Evolutionary conservation across 2,797 vertebrate species (phyloP), one percentile per base, ranked within the genome.

Genomic region (Pseudomugil gertrudae): DNA sequence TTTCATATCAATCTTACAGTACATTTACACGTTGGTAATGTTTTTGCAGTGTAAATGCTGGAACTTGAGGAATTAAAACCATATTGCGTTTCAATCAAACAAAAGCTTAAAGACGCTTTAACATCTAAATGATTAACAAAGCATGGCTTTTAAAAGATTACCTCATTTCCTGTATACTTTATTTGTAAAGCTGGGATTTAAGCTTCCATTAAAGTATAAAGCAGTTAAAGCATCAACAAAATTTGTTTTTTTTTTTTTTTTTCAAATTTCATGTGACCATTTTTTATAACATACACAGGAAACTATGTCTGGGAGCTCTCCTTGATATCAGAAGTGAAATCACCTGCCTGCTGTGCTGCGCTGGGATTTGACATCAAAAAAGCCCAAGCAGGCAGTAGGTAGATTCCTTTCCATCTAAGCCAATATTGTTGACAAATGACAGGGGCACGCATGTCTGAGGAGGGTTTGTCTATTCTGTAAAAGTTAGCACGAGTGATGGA

Each of bases 391-490:
- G 74, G 79, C 2, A 59, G 58, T 1, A 27, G 62, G 66, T 3
- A 64, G 69, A 69, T 74, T 67, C 69, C 68, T 67, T 77, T 77
- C 84, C 66, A 90, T 83, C 76, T 23, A 11, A 77, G 65, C 74
- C 80, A 81, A 89, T 84, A 85, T 66, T 74, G 74, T 78, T 89
- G 86, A 89, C 83, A 87, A 86, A 85, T 83, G 86, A 86, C 80
- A 74, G 36, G 74, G 62, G 76, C 76, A 74, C 36, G 74, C 57
- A 74, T 43, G 66, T 78, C 74, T 81, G 61, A 30, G 62, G 58
- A 27, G 29, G 59, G 74, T 70, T 76, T 76, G 74, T 74, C 72
- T 81, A 69, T 68, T 78, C 56, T 76, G 58, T 69, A 64, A 21
- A 57, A 78, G 62, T 73, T 74, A 69, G 70, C 69, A 43, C 48